These are phyloP conservation scores for Penaeus japonicus DNA, from an alignment of 1,140 invertebrate genomes.

Conservation along the genomic window DNA sequence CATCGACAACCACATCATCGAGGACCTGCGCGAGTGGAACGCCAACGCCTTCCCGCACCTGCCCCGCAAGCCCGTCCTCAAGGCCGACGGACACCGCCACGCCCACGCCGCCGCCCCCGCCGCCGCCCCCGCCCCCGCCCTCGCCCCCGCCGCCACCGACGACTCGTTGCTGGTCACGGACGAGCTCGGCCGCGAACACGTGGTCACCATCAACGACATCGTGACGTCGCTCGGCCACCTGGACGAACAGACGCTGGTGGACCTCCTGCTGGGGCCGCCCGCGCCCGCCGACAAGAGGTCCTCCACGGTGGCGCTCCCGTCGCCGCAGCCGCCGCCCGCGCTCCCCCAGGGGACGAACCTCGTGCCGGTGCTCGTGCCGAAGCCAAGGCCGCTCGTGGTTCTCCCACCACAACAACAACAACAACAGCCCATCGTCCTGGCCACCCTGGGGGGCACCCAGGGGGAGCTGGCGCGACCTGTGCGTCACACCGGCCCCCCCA, in stretches of 20 bases:
- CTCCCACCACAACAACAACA: background rate
- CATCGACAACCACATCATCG: slow-evolving; percentile 28
- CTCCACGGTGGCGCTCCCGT: background rate
- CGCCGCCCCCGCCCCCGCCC: background rate
- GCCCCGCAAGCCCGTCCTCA: background rate
- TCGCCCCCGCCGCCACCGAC: background rate
- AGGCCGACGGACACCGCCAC: background rate
- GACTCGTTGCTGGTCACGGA: slow-evolving; percentile 14
- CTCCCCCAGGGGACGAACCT: too few relatives aligned
- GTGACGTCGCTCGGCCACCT: slow-evolving; percentile 29
- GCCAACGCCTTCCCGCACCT: background rate
- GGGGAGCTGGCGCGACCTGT: background rate
- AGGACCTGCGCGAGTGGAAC: slow-evolving; percentile 28
- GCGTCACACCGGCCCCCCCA: slow-evolving; percentile 10
- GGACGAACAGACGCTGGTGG: slow-evolving; percentile 23
- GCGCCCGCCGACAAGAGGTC: too few relatives aligned
- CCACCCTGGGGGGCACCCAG: background rate
- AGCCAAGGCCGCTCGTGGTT: background rate
- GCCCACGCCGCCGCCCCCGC: background rate
- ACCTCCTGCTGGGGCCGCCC: slow-evolving; percentile 22
- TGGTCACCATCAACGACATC: slow-evolving; percentile 34
- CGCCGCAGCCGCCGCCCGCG: background rate
- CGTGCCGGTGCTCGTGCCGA: background rate
- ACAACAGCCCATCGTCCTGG: background rate
- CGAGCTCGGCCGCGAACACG: slow-evolving; percentile 17